Evolutionary conservation across 2,888 invertebrate genomes (phyloP).

Genomic region (Thymelicus sylvestris): DNA sequence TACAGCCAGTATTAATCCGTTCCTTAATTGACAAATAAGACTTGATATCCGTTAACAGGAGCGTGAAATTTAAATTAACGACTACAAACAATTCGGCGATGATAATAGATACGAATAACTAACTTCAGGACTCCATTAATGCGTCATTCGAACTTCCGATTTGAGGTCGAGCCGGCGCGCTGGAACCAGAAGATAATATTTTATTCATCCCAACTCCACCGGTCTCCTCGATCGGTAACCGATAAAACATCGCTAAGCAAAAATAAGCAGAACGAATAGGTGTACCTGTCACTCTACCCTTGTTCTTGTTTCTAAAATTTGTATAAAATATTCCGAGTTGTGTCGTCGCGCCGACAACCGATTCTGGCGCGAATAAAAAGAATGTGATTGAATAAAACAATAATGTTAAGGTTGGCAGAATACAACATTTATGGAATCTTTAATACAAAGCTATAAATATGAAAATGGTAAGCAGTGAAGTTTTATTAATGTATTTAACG

Average conservation of each 20-base stretch:
- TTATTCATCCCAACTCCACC: slow-evolving; percentile 77
- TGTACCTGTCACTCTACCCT: slow-evolving; percentile 81
- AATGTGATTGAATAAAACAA: slow-evolving; percentile 34
- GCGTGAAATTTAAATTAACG: slow-evolving; percentile 78
- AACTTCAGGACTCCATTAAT: slow-evolving; percentile 80
- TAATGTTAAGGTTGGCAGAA: slow-evolving; percentile 30
- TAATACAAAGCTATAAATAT: slow-evolving; percentile 9
- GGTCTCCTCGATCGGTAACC: slow-evolving; percentile 74
- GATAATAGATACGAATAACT: slow-evolving; percentile 77
- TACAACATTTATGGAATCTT: slow-evolving; percentile 10
- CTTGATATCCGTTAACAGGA: slow-evolving; percentile 68
- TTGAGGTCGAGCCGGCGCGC: slow-evolving; percentile 68
- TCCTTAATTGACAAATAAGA: slow-evolving; percentile 65
- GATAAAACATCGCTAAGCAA: slow-evolving; percentile 77
- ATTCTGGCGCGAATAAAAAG: slow-evolving; percentile 49
- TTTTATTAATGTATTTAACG: slow-evolving; percentile 5
- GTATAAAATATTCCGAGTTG: slow-evolving; percentile 82
- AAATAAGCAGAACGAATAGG: slow-evolving; percentile 79
- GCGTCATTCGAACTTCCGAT: slow-evolving; percentile 73
- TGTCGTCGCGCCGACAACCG: slow-evolving; percentile 70
- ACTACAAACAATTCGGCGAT: slow-evolving; percentile 72
- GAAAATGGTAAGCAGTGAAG: background rate
- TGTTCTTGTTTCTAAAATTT: slow-evolving; percentile 84
- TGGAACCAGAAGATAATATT: slow-evolving; percentile 73
- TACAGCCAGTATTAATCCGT: slow-evolving; percentile 16